Base-by-base conservation (phyloP, 2,888 invertebrate species). In the Cephus runcator region DNA sequence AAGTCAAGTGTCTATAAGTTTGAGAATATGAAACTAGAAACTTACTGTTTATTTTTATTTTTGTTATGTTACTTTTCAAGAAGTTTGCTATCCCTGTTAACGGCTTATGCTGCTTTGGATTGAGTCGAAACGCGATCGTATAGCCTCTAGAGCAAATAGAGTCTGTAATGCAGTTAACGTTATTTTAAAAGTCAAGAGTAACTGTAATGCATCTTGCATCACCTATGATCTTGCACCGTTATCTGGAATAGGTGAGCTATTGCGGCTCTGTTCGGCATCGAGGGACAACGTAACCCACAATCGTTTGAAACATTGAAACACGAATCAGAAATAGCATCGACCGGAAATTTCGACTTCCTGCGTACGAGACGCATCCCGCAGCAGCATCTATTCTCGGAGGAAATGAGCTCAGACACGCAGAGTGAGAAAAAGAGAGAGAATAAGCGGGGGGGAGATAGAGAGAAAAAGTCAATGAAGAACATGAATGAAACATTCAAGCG, bases 141-240 rank as follows among this genome's bases (percentile, higher is more conserved):
- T 40, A 15, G 36, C 36, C 36, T 36, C 36, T 23, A 3, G 56
- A 56, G 23, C 56, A 23, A 56, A 56, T 56, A 23, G 23, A 23
- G 23, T 23, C 40, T 56, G 23, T 23, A 56, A 23, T 9, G 56
- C 56, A 56, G 56, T 56, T 56, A 56, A 56, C 56, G 56, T 56
- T 56, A 23, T 56, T 56, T 56, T 56, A 71, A 71, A 34, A 71
- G 71, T 23, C 33, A 23, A 71, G 78, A 85, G 83, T 89, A 89
- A 88, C 89, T 88, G 89, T 88, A 88, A 87, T 88, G 85, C 85
- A 88, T 86, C 87, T 87, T 85, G 83, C 87, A 85, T 88, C 88
- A 89, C 87, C 88, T 88, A 88, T 88, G 89, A 89, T 89, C 88
- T 88, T 81, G 84, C 83, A 89, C 89, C 89, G 89, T 89, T 89